Evolutionary conservation across 2,797 vertebrate species (phyloP).

Genomic region (Macroramphosus scolopax): DNA sequence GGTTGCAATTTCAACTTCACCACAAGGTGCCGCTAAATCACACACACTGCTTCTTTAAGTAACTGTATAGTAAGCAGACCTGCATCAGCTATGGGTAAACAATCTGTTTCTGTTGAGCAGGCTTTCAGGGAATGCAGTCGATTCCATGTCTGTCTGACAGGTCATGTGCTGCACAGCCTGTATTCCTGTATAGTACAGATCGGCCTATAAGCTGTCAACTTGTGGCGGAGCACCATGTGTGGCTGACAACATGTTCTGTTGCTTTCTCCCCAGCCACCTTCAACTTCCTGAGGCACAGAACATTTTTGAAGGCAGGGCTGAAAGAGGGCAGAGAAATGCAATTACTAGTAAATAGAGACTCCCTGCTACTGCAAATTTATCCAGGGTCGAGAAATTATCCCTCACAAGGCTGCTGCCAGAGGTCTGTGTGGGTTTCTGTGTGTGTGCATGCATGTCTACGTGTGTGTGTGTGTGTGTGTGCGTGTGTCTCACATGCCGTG

Average conservation of each 20-base stretch:
- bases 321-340: slow-evolving; percentile 74
- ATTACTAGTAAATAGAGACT: slow-evolving; percentile 80
- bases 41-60: slow-evolving; percentile 11
- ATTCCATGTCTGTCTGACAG: slow-evolving; percentile 45
- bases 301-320: slow-evolving; percentile 59
- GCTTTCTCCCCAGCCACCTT: slow-evolving; percentile 52
- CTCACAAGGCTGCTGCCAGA: slow-evolving; percentile 54
- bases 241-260: slow-evolving; percentile 61
- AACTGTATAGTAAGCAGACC: no score
- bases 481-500: slow-evolving; percentile 48
- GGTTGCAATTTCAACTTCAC: no score
- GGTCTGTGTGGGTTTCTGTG: slow-evolving; percentile 27
- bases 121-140: slow-evolving; percentile 33
- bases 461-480: slow-evolving; percentile 21
- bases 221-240: slow-evolving; percentile 42
- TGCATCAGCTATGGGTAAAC: no score
- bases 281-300: slow-evolving; percentile 64
- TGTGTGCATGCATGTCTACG: slow-evolving; percentile 8
- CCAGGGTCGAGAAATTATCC: slow-evolving; percentile 70
- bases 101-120: slow-evolving; percentile 19
- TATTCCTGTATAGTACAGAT: slow-evolving; percentile 53
- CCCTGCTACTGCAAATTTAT: slow-evolving; percentile 75
- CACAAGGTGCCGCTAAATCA: no score
- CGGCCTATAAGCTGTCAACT: slow-evolving; percentile 63
- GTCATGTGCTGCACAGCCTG: slow-evolving; percentile 39